Percentiles rank a stretch among this genome's conserved stretches.
These are phyloP conservation scores for Electrophaes corylata DNA, from an alignment of 2,888 invertebrate species.

Conservation along the genomic window DNA sequence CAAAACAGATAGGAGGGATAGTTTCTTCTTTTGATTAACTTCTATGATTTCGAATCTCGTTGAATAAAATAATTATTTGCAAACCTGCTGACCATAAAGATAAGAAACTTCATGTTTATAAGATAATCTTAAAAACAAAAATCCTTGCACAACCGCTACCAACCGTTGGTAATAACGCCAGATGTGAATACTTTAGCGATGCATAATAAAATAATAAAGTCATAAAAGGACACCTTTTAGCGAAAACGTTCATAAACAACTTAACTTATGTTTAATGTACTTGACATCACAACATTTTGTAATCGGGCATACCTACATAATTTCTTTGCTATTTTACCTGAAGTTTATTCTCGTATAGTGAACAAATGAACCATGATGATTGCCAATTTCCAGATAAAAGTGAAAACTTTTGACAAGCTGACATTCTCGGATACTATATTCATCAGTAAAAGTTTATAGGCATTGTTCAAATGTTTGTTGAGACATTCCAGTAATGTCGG, in stretches of 20 bases:
- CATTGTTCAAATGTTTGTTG: conserved; percentile 30
- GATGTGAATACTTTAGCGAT: conserved; percentile 45
- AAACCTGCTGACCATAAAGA: conserved; percentile 2
- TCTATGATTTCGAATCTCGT: no score
- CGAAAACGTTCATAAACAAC: conserved; percentile 35
- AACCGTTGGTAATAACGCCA: conserved; percentile 38
- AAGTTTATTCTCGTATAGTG: no score
- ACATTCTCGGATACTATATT: conserved; percentile 7
- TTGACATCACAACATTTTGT: background rate
- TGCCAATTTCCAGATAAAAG: conserved; percentile 7
- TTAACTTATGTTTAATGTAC: conserved; percentile 28
- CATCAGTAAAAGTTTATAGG: conserved; percentile 24
- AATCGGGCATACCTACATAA: no score
- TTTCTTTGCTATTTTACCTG: no score
- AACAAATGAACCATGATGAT: background rate
- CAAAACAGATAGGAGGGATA: no score
- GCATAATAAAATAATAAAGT: conserved; percentile 47
- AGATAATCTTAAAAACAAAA: conserved; percentile 24
- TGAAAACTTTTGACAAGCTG: background rate
- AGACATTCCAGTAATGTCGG: conserved; percentile 33
- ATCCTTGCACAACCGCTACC: conserved; percentile 22
- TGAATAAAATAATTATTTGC: background rate
- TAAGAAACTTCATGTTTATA: conserved; percentile 12
- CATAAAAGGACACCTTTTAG: conserved; percentile 46
- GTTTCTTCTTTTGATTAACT: no score